phyloP scores from a whole-genome alignment of 2,888 invertebrate genomes.

The Rhodophaea formosa region DNA sequence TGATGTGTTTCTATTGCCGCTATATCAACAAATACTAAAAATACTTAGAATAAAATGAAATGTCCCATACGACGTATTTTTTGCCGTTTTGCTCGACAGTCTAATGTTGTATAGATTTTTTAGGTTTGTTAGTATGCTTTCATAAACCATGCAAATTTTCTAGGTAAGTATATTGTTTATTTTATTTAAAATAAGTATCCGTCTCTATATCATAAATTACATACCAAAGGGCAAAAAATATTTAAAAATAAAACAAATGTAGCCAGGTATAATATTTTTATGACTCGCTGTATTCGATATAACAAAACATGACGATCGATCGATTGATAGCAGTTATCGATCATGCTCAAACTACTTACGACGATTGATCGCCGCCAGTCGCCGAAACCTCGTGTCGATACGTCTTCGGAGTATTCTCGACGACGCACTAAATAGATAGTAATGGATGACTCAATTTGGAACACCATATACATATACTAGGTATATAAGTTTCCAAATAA shows the following conservation, averaged over 20 bases:
- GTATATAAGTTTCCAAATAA: too few relatives aligned
- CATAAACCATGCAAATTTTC: too few relatives aligned
- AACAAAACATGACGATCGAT: constrained; percentile 24
- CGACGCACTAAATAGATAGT: background rate
- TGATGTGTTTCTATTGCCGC: too few relatives aligned
- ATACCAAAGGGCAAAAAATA: background rate
- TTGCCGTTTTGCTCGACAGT: too few relatives aligned
- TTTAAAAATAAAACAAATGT: background rate
- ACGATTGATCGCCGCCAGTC: constrained; percentile 13
- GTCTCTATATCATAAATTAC: background rate
- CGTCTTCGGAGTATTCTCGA: background rate
- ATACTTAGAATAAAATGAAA: too few relatives aligned
- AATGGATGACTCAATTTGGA: background rate
- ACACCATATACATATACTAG: background rate
- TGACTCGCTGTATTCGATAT: background rate
- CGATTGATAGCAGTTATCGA: constrained; percentile 32
- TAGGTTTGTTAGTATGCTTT: too few relatives aligned
- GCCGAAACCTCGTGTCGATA: constrained; percentile 8
- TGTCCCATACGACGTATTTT: too few relatives aligned
- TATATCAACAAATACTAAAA: too few relatives aligned
- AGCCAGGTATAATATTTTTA: background rate
- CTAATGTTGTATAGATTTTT: too few relatives aligned
- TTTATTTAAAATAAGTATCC: too few relatives aligned
- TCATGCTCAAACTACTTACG: constrained; percentile 14
- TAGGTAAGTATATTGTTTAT: too few relatives aligned